Base-by-base conservation (phyloP, 2,797 vertebrate genomes). In the Lagodon rhomboides region DNA sequence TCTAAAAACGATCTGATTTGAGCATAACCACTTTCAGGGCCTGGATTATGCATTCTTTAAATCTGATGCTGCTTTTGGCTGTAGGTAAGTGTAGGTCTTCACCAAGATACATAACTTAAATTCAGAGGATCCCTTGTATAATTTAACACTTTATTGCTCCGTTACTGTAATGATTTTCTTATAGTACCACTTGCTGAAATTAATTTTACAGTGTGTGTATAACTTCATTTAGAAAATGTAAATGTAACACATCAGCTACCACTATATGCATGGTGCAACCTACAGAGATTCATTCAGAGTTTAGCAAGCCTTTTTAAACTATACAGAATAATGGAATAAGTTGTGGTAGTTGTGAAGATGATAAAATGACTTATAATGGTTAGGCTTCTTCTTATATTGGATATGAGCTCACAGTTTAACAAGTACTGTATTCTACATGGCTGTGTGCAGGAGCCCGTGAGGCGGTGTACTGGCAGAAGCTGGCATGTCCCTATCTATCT, bases 401-500 rank as follows among this genome's bases (percentile, higher is more conserved):
- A n/a, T 2, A 13, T 16, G 25, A 46, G 3, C 44, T 65, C 16
- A 20, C 3, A 47, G 15, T 49, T 55, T 20, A 44, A 12, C 10
- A 17, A 12, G 12, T 53, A 8, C 30, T 58, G 20, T 8, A 34
- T 75, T 61, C 20, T 34, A 12, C 17, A 15, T 47, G 23, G 10
- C 23, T 43, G 51, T 23, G 55, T 56, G 20, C 84, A 93, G 92
- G 79, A 43, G 50, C 20, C 4, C 64, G 64, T 65, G 59, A 75
- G 7, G 82, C 82, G 18, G 5, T 59, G 30, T 38, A 53, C 0
- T 55, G 55, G 55, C 86, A 91, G 73, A 75, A 4, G 18, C 67
- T 94, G 51, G 22, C 20, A 4, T 93, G 93, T 54, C 66, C 82
- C 9, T 87, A n/a, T 34, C 12, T 15, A 44, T 44, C 43, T 15